Evolutionary conservation across 2,888 invertebrate species (phyloP), one percentile per base, ranked within the genome.

Genomic region (Scaptomyza cyrtandrae): DNA sequence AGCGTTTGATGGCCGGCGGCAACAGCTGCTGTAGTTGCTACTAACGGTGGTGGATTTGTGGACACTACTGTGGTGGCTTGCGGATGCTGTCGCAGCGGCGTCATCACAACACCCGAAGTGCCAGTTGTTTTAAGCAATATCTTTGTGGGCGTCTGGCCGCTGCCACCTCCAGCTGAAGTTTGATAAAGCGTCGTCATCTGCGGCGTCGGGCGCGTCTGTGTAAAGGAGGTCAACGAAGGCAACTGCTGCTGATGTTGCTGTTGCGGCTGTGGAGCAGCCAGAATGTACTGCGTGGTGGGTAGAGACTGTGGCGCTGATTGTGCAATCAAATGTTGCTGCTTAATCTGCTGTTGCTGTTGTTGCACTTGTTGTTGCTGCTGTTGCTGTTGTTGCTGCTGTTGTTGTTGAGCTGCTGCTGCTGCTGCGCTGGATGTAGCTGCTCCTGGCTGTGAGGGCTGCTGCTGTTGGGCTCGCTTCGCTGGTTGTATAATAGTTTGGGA

Each of bases 401-500:
- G 78, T 33, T 71, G 78, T 16, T 65, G 79, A 49, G 72, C 46
- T 63, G 86, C 46, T 63, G 86, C 46, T 63, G 86, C 54, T 69
- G 79, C 49, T 71, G 88, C 24, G 67, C 65, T 56, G 16, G 74
- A 55, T 49, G 75, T 29, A n/a, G 64, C 54, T 49, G 61, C 61
- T n/a, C 50, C 50, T 4, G 35, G 10, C 35, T 35, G 50, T 24
- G 24, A 50, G 13, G 54, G 75, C 46, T 76, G 83, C 29, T 78
- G 89, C 19, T 86, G 83, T 27, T 85, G 89, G 7, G 88, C 75
- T 7, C 91, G 84, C 70, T 92, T 92, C 1, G 91, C 90, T 10
- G 92, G 92, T 70, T 92, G 91, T 58, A 92, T 92, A 14, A 92
- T 92, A 24, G 92, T 92, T 79, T 92, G 92, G 13, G 92, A 92